A percentile compares a stretch with the other conserved stretches of the same genome.
Conservation (phyloP, 2,888 invertebrate genomes). For the Thera obeliscata region DNA sequence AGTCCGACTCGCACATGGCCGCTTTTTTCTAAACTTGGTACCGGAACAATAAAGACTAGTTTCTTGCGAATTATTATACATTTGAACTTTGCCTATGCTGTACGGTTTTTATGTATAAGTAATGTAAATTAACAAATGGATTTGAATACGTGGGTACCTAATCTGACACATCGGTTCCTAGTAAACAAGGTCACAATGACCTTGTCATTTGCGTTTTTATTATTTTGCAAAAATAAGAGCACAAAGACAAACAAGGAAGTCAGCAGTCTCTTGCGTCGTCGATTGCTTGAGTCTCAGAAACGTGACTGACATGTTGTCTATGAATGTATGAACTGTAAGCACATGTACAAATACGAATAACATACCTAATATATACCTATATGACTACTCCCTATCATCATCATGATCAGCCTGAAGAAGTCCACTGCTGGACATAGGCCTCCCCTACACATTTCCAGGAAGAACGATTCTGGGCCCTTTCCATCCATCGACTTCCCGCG, state of each 20-base stretch:
- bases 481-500: no score
- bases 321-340: slow-evolving; percentile 18
- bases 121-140: slow-evolving; percentile 17
- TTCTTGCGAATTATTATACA: background rate
- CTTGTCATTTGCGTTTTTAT: slow-evolving; percentile 74
- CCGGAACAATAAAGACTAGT: no score
- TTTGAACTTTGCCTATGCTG: slow-evolving; percentile 1
- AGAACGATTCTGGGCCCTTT: no score
- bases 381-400: no score
- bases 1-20: no score
- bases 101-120: slow-evolving; percentile 4
- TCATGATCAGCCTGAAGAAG: no score
- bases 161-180: slow-evolving; percentile 69
- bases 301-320: slow-evolving; percentile 12
- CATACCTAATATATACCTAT: background rate
- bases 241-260: slow-evolving; percentile 79
- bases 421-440: no score
- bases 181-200: slow-evolving; percentile 77
- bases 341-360: background rate
- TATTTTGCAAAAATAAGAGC: slow-evolving; percentile 71
- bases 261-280: slow-evolving; percentile 53
- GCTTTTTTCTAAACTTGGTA: no score
- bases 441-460: no score
- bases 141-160: slow-evolving; percentile 32
- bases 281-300: slow-evolving; percentile 52